Percentiles rank a stretch among this genome's conserved stretches.
Evolutionary conservation across 2,797 vertebrate genomes (phyloP).

Genomic region (Zenarchopterus dispar): DNA sequence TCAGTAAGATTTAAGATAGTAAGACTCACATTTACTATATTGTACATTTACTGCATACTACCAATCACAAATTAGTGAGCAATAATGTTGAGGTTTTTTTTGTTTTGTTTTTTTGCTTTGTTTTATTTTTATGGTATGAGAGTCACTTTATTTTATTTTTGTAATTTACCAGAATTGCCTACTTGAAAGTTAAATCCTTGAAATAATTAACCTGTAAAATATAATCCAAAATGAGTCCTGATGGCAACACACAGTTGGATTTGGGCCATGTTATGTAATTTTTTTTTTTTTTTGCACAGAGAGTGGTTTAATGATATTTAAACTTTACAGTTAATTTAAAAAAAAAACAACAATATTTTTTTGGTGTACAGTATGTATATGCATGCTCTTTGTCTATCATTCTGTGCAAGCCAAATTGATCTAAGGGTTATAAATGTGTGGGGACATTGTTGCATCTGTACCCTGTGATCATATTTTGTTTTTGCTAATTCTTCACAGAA

Average conservation of each 20-base stretch:
- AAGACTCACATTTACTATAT: too few relatives aligned
- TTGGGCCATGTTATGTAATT: neutral
- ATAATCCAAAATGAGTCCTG: neutral
- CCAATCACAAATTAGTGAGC: neutral
- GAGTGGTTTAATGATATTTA: constrained; percentile 2
- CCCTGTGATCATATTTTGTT: too few relatives aligned
- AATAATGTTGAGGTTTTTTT: neutral
- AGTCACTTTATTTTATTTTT: neutral
- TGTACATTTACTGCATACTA: too few relatives aligned
- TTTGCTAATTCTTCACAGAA: too few relatives aligned
- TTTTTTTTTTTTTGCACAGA: constrained; percentile 3
- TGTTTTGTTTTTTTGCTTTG: too few relatives aligned
- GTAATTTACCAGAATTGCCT: neutral
- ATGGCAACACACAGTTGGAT: constrained; percentile 2
- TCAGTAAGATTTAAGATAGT: neutral
- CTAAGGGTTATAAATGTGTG: too few relatives aligned
- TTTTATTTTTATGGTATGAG: neutral
- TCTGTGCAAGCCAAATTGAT: too few relatives aligned
- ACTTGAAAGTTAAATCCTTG: constrained; percentile 1
- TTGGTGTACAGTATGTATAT: neutral
- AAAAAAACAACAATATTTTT: neutral
- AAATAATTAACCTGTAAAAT: constrained; percentile 8
- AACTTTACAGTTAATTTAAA: neutral
- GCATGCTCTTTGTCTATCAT: too few relatives aligned
- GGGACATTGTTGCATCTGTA: too few relatives aligned